Conservation (phyloP, 2,888 invertebrate genomes). For the Sicus ferrugineus region DNA sequence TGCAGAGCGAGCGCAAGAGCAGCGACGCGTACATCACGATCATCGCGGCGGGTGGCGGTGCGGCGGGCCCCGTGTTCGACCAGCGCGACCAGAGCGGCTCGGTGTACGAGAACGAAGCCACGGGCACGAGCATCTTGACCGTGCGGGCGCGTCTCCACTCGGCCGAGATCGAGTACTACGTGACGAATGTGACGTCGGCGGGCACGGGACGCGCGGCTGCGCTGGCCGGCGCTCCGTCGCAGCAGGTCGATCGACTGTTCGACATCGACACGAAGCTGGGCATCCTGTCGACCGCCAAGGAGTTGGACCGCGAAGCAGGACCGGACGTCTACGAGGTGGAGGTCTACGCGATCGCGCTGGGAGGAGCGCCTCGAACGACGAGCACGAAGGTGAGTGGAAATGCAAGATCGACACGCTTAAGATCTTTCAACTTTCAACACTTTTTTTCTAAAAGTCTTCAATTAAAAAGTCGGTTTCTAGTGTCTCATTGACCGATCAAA, state of each 20-base stretch:
- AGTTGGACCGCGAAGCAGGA: constrained; percentile 84
- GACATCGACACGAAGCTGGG: constrained; percentile 90
- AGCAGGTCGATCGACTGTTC: constrained; percentile 87
- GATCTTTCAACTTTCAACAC: too few relatives aligned
- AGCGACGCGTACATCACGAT: constrained; percentile 88
- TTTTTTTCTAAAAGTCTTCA: too few relatives aligned
- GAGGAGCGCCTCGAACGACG: constrained; percentile 76
- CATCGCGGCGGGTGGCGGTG: constrained; percentile 68
- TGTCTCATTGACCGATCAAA: too few relatives aligned
- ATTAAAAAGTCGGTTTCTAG: too few relatives aligned
- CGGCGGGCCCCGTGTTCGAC: constrained; percentile 69
- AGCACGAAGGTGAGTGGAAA: constrained; percentile 85
- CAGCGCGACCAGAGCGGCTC: constrained; percentile 76
- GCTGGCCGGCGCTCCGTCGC: constrained; percentile 58
- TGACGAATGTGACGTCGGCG: constrained; percentile 78
- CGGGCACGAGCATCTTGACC: constrained; percentile 84
- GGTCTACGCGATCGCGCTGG: constrained; percentile 82
- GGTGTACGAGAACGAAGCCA: constrained; percentile 88
- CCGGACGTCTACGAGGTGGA: constrained; percentile 84
- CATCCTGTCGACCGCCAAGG: constrained; percentile 83
- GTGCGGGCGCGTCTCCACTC: constrained; percentile 76
- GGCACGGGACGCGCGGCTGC: constrained; percentile 32
- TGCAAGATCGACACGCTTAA: too few relatives aligned
- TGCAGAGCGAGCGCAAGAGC: constrained; percentile 84
- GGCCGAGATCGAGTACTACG: constrained; percentile 85